phyloP scores from a whole-genome alignment of 2,888 invertebrate genomes.

The Poecilus cupreus region DNA sequence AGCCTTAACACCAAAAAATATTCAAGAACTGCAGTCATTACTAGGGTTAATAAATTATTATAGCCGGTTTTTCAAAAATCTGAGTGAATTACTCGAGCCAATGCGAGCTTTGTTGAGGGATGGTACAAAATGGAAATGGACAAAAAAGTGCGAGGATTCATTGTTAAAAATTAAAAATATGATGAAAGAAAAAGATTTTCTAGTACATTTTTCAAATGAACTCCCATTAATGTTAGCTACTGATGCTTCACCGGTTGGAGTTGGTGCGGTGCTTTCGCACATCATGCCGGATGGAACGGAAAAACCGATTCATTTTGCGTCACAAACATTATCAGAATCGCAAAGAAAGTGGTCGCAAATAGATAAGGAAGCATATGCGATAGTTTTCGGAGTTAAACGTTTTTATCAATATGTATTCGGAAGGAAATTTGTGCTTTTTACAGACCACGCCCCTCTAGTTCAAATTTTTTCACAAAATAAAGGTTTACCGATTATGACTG shows the following conservation, averaged over 20 bases:
- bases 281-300: neutral
- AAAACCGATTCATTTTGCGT: constrained; percentile 8
- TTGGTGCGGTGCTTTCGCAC: neutral
- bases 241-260: neutral
- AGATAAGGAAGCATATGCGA: neutral
- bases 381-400: constrained; percentile 10
- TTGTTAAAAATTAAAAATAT: neutral
- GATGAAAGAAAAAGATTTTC: neutral
- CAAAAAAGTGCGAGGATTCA: neutral
- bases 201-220: constrained; percentile 4
- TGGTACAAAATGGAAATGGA: neutral
- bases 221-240: neutral
- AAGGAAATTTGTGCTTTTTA: neutral
- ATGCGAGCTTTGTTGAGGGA: neutral
- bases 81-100: neutral
- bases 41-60: constrained; percentile 20
- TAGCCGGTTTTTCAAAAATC: neutral
- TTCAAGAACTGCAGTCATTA: neutral
- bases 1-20: too few relatives aligned
- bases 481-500: neutral
- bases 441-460: neutral
- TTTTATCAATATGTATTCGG: constrained; percentile 2
- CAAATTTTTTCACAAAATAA: neutral
- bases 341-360: neutral
- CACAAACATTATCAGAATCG: neutral